Evolutionary conservation across 2,888 invertebrate genomes (phyloP).

Genomic region (Glyphotaelius pellucidus): DNA sequence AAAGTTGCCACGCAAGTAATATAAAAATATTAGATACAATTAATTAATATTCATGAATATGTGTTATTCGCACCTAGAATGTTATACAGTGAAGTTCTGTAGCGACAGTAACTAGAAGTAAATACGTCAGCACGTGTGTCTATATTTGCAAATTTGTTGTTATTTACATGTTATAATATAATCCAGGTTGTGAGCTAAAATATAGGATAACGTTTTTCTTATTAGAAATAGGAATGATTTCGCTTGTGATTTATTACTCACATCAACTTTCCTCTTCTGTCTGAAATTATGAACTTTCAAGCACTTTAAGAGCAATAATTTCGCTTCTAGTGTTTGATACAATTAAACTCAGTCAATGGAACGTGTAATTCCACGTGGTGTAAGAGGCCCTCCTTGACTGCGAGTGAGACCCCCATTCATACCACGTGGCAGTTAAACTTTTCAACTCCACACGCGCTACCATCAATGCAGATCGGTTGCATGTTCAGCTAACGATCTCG

Average conservation of each 20-base stretch:
- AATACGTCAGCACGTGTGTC: no score
- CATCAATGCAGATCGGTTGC: constrained; percentile 2
- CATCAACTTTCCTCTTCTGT: background rate
- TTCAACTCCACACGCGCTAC: constrained; percentile 24
- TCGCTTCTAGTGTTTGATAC: background rate
- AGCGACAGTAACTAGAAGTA: no score
- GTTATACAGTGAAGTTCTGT: no score
- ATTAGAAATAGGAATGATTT: no score
- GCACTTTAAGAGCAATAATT: background rate
- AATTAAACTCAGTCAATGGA: background rate
- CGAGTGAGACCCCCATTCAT: background rate
- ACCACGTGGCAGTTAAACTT: constrained; percentile 30
- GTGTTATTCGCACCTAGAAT: no score
- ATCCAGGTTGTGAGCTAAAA: no score
- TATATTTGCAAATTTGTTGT: no score
- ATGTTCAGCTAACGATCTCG: constrained; percentile 39
- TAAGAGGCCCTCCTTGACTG: constrained; percentile 23
- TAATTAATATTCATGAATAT: no score
- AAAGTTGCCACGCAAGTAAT: no score
- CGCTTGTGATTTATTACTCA: background rate
- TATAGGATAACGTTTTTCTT: no score
- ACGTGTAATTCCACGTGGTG: background rate
- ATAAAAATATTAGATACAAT: no score
- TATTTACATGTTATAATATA: no score
- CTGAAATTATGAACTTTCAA: background rate